These are phyloP conservation scores for Pyxicephalus adspersus DNA, from an alignment of 2,113 vertebrate species.

Conservation along the genomic window DNA sequence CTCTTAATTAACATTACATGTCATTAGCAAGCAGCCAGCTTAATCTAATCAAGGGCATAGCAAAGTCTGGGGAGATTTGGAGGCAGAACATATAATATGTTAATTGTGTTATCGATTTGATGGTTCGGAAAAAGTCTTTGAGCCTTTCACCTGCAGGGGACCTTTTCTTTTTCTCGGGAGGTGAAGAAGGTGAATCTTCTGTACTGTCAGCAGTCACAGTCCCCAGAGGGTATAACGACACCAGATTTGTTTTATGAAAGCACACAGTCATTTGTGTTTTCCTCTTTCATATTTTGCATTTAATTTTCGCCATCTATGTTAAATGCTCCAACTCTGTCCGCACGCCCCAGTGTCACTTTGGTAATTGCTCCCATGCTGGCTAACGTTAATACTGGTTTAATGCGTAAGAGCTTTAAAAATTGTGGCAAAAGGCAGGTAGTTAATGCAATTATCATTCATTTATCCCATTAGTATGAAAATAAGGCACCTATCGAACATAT, in stretches of 20 bases:
- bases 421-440: conserved; percentile 26
- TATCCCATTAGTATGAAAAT: conserved; percentile 59
- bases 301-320: background rate
- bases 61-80: conserved; percentile 79
- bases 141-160: conserved; percentile 29
- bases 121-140: conserved; percentile 71
- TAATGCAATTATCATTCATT: conserved; percentile 52
- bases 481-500: conserved; percentile 43
- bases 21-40: conserved; percentile 70
- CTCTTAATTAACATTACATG: conserved; percentile 74
- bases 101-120: conserved; percentile 79
- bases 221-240: background rate
- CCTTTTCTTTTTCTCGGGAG: conserved; percentile 20
- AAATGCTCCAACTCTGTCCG: background rate
- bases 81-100: conserved; percentile 72
- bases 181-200: no score
- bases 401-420: conserved; percentile 3
- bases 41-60: conserved; percentile 73
- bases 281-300: background rate
- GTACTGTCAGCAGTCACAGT: background rate
- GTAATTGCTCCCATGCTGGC: conserved; percentile 17
- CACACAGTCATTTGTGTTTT: background rate
- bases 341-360: background rate
- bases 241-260: background rate
- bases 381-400: conserved; percentile 39